Evolutionary conservation across 2,888 invertebrate genomes (phyloP), one percentile per base, ranked within the genome.

Genomic region (Villa cingulata): DNA sequence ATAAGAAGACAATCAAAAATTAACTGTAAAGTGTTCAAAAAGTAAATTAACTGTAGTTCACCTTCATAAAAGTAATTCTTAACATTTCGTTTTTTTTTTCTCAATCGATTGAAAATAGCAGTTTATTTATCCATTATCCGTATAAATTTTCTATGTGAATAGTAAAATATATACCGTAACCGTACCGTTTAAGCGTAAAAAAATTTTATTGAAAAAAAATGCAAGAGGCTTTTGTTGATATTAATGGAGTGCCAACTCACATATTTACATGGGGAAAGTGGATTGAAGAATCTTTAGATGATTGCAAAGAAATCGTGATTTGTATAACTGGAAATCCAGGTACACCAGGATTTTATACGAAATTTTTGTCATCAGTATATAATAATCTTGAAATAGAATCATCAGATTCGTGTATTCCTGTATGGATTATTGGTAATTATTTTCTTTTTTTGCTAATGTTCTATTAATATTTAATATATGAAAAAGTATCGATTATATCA

Each of bases 301-400:
- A 73, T 37, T 57, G 57, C 0, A 71, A 76, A 52, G 77, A 83
- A 63, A 62, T 90, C 12, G 77, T 88, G 39, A 58, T 91, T 40
- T 76, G 83, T 53, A 78, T 91, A 53, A 80, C 88, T 23, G 91
- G 94, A 29, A 94, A 94, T 73, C 94, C 94, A 10, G 94, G 94
- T 3, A 62, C 90, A 20, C 77, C 84, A 0, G 80, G 80, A 49
- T 92, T 84, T 66, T 94, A 94, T 59, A 74, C 75, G 34, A 74
- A 77, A 56, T 94, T 92, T 65, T 74, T 83, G 53, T 70, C 75
- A 39, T 71, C 73, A 29, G 57, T 94, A 7, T 74, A 86, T 62
- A 66, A 73, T 52, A 72, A 71, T 46, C 70, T 83, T 32, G 71
- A 58, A 18, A 49, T 54, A 10, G 37, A 72, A 44, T 16, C 36